Percentiles rank a stretch among this genome's conserved stretches.
These are phyloP conservation scores for Leptothorax acervorum DNA, from an alignment of 2,888 invertebrate species.

Conservation along the genomic window DNA sequence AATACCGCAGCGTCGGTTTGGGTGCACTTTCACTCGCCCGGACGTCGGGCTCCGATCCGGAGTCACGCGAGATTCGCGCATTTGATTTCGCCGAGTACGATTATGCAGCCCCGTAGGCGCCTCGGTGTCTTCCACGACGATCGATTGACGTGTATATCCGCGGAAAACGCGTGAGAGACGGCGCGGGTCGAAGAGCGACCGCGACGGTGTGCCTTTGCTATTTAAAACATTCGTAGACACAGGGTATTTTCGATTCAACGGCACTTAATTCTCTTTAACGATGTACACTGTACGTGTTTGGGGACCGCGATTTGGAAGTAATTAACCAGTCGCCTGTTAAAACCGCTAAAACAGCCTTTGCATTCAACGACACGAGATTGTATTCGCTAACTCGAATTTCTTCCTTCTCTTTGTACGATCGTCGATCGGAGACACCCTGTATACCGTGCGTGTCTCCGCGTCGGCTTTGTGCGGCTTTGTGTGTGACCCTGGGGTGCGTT, in stretches of 20 bases:
- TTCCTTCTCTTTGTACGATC: neutral
- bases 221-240: neutral
- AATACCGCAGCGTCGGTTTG: conserved; percentile 45
- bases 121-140: conserved; percentile 74
- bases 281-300: neutral
- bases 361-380: neutral
- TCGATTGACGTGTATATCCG: conserved; percentile 62
- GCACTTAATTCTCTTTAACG: neutral
- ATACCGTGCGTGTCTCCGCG: conserved; percentile 15
- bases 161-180: conserved; percentile 44
- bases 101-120: conserved; percentile 73
- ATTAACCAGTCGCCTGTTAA: conserved; percentile 1
- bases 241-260: neutral
- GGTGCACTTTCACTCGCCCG: conserved; percentile 58
- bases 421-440: conserved; percentile 43
- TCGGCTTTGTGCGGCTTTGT: conserved; percentile 49
- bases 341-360: neutral
- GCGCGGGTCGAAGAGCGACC: conserved; percentile 15
- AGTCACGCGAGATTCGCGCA: conserved; percentile 73
- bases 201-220: neutral
- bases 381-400: neutral
- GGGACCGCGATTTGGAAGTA: neutral
- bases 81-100: conserved; percentile 61
- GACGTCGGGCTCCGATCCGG: conserved; percentile 40
- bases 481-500: conserved; percentile 77